phyloP scores from a whole-genome alignment of 2,888 invertebrate genomes.

The Lottia scabra region DNA sequence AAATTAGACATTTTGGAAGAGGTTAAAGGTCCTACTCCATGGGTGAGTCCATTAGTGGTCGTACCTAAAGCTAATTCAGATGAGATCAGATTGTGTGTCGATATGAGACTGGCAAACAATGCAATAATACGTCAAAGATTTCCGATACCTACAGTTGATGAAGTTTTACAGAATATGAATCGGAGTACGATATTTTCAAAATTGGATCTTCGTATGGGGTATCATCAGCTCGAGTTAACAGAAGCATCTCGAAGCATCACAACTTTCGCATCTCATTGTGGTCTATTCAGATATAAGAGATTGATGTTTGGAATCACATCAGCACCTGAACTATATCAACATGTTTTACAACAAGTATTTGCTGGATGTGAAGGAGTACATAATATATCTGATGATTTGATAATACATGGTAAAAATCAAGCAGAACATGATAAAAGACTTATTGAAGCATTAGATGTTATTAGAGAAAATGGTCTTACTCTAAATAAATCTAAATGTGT shows the following conservation, averaged over 20 bases:
- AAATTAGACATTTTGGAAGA: too few relatives aligned
- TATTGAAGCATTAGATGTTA: background rate
- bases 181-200: slow-evolving; percentile 29
- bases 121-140: slow-evolving; percentile 18
- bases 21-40: too few relatives aligned
- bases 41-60: too few relatives aligned
- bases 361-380: too few relatives aligned
- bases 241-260: slow-evolving; percentile 21
- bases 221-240: slow-evolving; percentile 23
- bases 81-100: background rate
- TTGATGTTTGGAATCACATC: too few relatives aligned
- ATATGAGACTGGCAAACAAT: background rate
- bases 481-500: background rate
- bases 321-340: slow-evolving; percentile 29
- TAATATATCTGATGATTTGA: too few relatives aligned
- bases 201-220: slow-evolving; percentile 32
- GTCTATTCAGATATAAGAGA: slow-evolving; percentile 17
- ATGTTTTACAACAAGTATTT: slow-evolving; percentile 28
- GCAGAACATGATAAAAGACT: background rate
- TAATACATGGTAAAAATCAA: background rate
- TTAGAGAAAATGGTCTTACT: background rate
- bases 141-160: slow-evolving; percentile 33
- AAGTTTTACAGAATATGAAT: slow-evolving; percentile 31
- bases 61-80: background rate
- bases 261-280: slow-evolving; percentile 18